These are phyloP conservation scores for Lepidurus apus DNA, from an alignment of 1,140 invertebrate species.

Conservation along the genomic window DNA sequence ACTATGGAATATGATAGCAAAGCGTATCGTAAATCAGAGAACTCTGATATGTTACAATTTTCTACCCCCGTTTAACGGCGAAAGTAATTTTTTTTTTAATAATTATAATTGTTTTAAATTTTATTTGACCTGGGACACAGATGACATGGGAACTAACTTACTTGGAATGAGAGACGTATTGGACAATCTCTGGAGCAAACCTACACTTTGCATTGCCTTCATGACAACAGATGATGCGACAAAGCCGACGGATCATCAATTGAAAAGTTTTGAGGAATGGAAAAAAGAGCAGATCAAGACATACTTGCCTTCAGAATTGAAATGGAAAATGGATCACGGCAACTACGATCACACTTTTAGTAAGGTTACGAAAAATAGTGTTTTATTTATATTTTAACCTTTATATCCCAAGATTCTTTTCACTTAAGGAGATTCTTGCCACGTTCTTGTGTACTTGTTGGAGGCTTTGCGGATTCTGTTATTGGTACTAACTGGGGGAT, in stretches of 20 bases:
- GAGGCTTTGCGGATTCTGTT: neutral
- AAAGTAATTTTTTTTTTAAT: neutral
- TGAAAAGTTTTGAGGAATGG: neutral
- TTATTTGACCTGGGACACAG: neutral
- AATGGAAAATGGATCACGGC: neutral
- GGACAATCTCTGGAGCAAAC: neutral
- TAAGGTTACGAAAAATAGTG: neutral
- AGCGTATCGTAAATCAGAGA: neutral
- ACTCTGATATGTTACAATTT: neutral
- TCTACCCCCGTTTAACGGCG: neutral
- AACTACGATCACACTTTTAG: neutral
- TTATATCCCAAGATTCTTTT: neutral
- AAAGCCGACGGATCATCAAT: neutral
- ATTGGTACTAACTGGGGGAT: neutral
- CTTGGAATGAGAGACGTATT: neutral
- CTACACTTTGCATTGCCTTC: neutral
- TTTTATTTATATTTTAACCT: neutral
- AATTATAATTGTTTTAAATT: neutral
- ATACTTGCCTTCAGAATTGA: neutral
- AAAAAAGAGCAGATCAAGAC: neutral
- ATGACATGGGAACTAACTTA: neutral
- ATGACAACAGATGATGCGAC: neutral
- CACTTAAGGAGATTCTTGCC: neutral
- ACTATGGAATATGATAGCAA: neutral
- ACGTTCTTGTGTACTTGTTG: neutral